Conservation (phyloP, 2,113 vertebrate genomes). For the Mesoclemmys tuberculata region DNA sequence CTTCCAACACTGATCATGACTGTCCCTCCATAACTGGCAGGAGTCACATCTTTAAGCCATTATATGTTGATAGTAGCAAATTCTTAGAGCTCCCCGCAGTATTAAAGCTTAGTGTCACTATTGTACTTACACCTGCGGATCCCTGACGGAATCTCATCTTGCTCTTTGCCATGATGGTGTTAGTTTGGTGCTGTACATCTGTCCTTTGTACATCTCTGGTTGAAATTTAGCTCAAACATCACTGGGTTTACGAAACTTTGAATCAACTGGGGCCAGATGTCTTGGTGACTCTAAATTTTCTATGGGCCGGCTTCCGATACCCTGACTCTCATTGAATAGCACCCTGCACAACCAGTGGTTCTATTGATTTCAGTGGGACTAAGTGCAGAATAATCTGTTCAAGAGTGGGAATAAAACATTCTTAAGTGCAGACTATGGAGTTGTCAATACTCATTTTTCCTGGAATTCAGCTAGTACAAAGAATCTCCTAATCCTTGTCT, state of each 20-base stretch:
- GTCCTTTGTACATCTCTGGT: neutral
- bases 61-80: neutral
- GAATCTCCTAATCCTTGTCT: rapidly evolving
- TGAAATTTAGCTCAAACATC: neutral
- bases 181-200: neutral
- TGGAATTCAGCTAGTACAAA: neutral
- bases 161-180: neutral
- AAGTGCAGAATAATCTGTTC: neutral
- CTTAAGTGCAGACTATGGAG: neutral
- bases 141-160: neutral
- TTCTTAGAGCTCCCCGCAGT: neutral
- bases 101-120: neutral
- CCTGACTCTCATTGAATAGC: neutral
- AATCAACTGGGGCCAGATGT: neutral
- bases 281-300: neutral
- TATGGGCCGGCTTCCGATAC: neutral
- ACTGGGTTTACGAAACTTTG: neutral
- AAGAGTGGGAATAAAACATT: neutral
- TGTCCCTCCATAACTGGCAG: neutral
- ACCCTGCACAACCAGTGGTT: neutral
- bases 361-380: neutral
- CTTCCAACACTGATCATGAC: neutral
- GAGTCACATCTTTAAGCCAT: neutral
- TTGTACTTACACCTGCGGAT: neutral
- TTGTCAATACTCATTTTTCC: neutral